Conservation (phyloP, 2,888 invertebrate species). For the Tupiocoris notatus region DNA sequence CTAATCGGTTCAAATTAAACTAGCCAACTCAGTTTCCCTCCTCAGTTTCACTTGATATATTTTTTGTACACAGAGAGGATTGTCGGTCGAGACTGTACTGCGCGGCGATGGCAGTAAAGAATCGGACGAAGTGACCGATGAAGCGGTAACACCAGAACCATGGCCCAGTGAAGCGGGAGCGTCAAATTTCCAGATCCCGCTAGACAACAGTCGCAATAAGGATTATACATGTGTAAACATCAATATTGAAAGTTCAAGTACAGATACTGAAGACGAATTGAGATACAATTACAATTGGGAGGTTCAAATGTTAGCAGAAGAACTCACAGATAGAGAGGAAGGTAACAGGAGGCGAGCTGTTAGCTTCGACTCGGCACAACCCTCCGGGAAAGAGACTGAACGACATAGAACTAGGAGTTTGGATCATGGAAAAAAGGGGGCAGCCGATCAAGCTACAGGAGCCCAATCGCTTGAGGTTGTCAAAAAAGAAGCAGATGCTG, state of each 20-base stretch:
- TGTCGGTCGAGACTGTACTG: constrained; percentile 23
- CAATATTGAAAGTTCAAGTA: constrained; percentile 42
- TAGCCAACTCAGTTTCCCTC: no score
- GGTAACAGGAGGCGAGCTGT: constrained; percentile 37
- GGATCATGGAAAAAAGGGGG: constrained; percentile 1
- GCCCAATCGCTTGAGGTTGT: constrained; percentile 9
- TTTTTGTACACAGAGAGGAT: constrained; percentile 15
- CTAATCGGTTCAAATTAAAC: no score
- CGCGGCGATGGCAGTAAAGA: background rate
- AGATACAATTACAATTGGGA: constrained; percentile 67
- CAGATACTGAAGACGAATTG: constrained; percentile 41
- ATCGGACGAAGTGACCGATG: background rate
- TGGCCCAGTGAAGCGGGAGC: background rate
- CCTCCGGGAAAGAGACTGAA: constrained; percentile 1
- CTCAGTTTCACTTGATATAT: no score
- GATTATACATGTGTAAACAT: constrained; percentile 22
- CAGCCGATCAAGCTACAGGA: background rate
- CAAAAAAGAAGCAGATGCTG: background rate
- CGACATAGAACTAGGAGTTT: constrained; percentile 21
- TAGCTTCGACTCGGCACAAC: constrained; percentile 43
- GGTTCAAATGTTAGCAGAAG: constrained; percentile 73
- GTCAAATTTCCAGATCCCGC: background rate
- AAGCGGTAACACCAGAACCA: background rate
- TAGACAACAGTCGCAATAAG: background rate
- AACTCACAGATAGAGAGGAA: constrained; percentile 55